Conservation (phyloP, 1,140 invertebrate species). For the Neelides sp. region DNA sequence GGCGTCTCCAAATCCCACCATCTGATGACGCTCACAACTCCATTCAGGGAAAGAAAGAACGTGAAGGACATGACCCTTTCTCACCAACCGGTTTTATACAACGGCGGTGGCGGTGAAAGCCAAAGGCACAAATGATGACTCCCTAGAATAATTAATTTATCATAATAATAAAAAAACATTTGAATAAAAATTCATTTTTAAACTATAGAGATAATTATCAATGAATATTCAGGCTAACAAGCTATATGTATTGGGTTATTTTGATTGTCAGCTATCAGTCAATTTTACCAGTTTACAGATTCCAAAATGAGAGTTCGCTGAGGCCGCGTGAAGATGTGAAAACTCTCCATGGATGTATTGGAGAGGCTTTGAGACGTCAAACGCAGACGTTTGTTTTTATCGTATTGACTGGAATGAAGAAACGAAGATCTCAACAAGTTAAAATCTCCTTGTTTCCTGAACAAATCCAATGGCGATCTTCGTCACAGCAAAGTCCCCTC, state of each 20-base stretch:
- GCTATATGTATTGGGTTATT: not conserved
- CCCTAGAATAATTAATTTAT: constrained; percentile 22
- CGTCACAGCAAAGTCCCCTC: constrained; percentile 72
- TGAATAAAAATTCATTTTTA: not conserved
- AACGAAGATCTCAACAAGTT: constrained; percentile 84
- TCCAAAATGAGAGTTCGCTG: constrained; percentile 85
- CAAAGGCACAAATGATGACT: constrained; percentile 30
- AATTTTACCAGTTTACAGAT: constrained; percentile 56
- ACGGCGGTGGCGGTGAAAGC: constrained; percentile 34
- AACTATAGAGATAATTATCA: not conserved
- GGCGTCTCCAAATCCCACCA: constrained; percentile 78
- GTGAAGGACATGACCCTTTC: too few species aligned
- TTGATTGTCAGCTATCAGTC: too few species aligned
- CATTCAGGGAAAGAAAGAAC: too few species aligned
- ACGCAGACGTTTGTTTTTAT: constrained; percentile 49
- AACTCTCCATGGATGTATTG: constrained; percentile 65
- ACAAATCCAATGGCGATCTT: constrained; percentile 66
- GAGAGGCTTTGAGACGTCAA: constrained; percentile 60
- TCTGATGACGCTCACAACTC: too few species aligned
- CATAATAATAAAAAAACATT: too few species aligned
- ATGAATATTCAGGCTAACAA: not conserved
- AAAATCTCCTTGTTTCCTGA: constrained; percentile 69
- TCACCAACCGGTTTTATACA: constrained; percentile 41
- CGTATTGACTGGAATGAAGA: constrained; percentile 63
- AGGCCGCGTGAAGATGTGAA: constrained; percentile 74